These are phyloP conservation scores for Indri indri DNA, from an alignment of 2,113 vertebrate species.

Conservation along the genomic window DNA sequence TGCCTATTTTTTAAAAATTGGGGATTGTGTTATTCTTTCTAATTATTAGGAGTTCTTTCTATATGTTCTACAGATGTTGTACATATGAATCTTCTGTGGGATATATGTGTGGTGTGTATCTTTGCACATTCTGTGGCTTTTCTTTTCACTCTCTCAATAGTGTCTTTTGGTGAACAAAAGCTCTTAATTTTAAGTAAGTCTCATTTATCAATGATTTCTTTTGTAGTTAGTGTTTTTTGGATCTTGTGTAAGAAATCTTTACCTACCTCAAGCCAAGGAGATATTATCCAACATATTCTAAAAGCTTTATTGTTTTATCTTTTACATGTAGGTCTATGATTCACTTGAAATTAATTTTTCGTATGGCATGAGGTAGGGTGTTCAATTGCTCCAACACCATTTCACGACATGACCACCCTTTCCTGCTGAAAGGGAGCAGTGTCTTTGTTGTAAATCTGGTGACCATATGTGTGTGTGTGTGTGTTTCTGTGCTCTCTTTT, in stretches of 20 bases:
- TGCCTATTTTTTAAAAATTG: not conserved
- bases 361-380: not conserved
- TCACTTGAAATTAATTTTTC: not conserved
- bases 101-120: not conserved
- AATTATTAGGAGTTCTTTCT: not conserved
- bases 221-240: not conserved
- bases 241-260: not conserved
- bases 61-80: not conserved
- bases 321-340: not conserved
- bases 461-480: not conserved
- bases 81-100: not conserved
- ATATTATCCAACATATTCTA: not conserved
- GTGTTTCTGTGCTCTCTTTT: not conserved
- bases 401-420: not conserved
- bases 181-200: not conserved
- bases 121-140: not conserved
- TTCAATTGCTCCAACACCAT: not conserved
- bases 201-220: not conserved
- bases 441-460: not conserved
- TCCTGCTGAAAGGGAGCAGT: not conserved
- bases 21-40: not conserved
- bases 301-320: not conserved
- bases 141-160: not conserved
- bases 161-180: not conserved
- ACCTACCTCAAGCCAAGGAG: not conserved